phyloP scores from a whole-genome alignment of 1,140 invertebrate genomes.

The Aricia agestis region DNA sequence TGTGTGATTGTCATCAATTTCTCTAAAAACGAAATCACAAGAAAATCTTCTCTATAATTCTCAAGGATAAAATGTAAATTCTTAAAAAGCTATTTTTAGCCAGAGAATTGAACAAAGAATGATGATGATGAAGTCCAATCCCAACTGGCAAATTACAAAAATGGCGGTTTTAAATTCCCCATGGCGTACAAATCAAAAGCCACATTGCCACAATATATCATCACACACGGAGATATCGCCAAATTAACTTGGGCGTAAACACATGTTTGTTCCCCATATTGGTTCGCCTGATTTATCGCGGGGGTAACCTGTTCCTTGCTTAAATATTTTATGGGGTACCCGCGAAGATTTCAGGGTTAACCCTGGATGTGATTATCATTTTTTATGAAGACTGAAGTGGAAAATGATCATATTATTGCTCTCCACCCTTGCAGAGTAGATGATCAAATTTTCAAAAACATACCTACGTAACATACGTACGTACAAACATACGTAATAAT shows the following conservation, averaged over 20 bases:
- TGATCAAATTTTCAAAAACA: neutral
- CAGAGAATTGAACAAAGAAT: neutral
- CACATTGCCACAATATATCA: slow-evolving; percentile 50
- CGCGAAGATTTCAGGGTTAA: neutral
- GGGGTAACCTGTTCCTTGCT: slow-evolving; percentile 25
- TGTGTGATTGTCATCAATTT: too few relatives aligned
- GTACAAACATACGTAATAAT: too few relatives aligned
- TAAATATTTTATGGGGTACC: slow-evolving; percentile 17
- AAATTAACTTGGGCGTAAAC: slow-evolving; percentile 72
- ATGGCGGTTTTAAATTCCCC: neutral
- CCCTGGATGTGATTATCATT: neutral
- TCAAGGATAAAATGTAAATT: too few relatives aligned
- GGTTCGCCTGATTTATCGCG: slow-evolving; percentile 67
- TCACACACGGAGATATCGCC: slow-evolving; percentile 62
- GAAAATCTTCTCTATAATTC: too few relatives aligned
- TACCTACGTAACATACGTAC: too few relatives aligned
- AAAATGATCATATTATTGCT: neutral
- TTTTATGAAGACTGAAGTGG: slow-evolving; percentile 1
- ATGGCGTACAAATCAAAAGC: neutral
- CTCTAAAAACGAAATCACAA: too few relatives aligned
- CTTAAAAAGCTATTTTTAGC: neutral
- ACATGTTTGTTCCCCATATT: slow-evolving; percentile 73
- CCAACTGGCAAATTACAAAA: neutral
- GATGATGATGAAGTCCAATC: slow-evolving; percentile 16
- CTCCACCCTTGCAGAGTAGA: neutral